Base-by-base conservation (phyloP, 2,113 vertebrate species). In the Eretmochelys imbricata region DNA sequence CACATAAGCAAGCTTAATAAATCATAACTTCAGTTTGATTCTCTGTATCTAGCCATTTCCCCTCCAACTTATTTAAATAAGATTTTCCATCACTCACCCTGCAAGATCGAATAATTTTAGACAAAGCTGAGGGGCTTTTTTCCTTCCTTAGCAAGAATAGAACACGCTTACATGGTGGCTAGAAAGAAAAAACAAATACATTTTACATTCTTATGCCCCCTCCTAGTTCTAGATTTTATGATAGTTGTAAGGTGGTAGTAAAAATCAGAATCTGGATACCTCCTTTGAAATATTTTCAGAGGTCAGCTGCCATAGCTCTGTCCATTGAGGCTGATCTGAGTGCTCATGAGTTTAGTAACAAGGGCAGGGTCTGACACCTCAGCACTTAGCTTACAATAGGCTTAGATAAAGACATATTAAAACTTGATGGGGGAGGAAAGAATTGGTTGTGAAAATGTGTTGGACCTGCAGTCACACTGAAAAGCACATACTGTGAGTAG, bases 221-320 rank as follows among this genome's bases (percentile, higher is more conserved):
- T 82, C 12, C 48, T 89, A 82, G 55, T 87, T 78, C 72, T 38
- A 48, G 53, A 89, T 50, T 69, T 57, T 27, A 83, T 0, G 0
- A 83, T 75, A 89, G 76, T 14, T 78, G 62, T 55, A 75, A 87
- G 84, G 91, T 55, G 62, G 35, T 57, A 62, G 16, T 49, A 76
- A 84, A 78, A 59, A 17, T 6, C 69, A 88, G 48, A 82, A 92
- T 57, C 49, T 65, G 89, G 46, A 54, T 59, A 57, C 13, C 14
- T 89, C 48, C 27, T 85, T 51, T 38, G 27, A 86, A 80, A 95
- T 13, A 81, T 83, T 88, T 91, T 55, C 81, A 69, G 11, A 49
- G 17, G 59, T 88, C 55, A 50, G 22, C 72, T 42, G 38, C 72
- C 3, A 42, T 46, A 76, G 38, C 46, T 42, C 72, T 42, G 38